Evolutionary conservation across 2,888 invertebrate genomes (phyloP).

Genomic region (Synanthedon myopaeformis): DNA sequence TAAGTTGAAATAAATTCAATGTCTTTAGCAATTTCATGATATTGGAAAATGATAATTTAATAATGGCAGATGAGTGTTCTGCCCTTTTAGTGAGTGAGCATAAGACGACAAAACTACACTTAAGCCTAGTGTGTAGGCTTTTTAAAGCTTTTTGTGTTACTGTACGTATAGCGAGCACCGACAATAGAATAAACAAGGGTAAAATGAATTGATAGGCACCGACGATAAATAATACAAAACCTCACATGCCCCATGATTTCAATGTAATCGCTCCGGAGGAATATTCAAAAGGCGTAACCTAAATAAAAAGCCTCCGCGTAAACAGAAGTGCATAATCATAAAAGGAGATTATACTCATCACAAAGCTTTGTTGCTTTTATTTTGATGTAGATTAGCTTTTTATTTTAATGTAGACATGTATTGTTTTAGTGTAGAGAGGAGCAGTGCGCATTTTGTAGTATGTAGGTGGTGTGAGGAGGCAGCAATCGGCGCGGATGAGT

Average conservation of each 20-base stretch:
- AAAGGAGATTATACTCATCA: slow-evolving; percentile 16
- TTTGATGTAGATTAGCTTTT: slow-evolving; percentile 19
- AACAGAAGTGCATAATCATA: slow-evolving; percentile 17
- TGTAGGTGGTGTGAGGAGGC: slow-evolving; percentile 1
- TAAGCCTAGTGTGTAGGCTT: too few species aligned
- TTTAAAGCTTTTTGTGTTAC: not conserved
- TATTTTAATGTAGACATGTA: slow-evolving; percentile 8
- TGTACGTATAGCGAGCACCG: not conserved
- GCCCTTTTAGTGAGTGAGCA: too few species aligned
- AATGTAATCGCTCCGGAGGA: slow-evolving; percentile 27
- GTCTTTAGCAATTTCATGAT: too few species aligned
- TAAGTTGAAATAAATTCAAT: too few species aligned
- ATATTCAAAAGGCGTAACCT: slow-evolving; percentile 23
- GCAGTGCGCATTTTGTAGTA: not conserved
- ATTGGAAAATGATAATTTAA: too few species aligned
- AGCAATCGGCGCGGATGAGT: slow-evolving; percentile 3
- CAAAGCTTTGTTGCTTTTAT: slow-evolving; percentile 14
- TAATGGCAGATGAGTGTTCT: too few species aligned
- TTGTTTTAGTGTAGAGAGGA: slow-evolving; percentile 4
- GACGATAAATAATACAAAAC: slow-evolving; percentile 35
- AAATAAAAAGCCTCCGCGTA: slow-evolving; percentile 8
- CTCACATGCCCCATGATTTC: slow-evolving; percentile 27
- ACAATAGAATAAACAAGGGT: slow-evolving; percentile 29
- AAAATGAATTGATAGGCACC: slow-evolving; percentile 25
- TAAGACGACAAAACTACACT: too few species aligned